A percentile compares a stretch with the other conserved stretches of the same genome.
phyloP scores from a whole-genome alignment of 2,888 invertebrate species.

The Drosophila pseudotalamancana region DNA sequence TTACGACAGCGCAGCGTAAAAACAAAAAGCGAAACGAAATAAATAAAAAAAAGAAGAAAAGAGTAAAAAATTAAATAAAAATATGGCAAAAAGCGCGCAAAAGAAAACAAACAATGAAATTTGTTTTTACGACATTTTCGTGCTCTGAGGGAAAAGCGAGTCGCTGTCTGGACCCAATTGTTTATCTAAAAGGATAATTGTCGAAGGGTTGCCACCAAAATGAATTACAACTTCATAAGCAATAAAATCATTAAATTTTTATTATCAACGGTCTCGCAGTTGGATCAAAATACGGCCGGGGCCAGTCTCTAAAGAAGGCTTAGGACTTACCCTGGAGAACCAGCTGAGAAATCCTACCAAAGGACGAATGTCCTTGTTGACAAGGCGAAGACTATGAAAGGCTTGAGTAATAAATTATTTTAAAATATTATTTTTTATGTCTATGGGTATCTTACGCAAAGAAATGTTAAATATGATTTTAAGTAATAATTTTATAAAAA shows the following conservation, averaged over 20 bases:
- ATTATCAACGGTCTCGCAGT: conserved; percentile 52
- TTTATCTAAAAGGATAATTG: conserved; percentile 77
- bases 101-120: conserved; percentile 71
- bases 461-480: no score
- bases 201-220: conserved; percentile 68
- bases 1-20: conserved; percentile 56
- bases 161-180: conserved; percentile 54
- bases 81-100: conserved; percentile 66
- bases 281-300: conserved; percentile 7
- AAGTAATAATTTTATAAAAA: no score
- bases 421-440: no score
- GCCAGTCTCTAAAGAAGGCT: conserved; percentile 41
- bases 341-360: neutral
- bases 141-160: conserved; percentile 42
- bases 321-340: conserved; percentile 1
- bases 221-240: conserved; percentile 78
- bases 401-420: no score
- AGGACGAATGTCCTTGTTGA: no score
- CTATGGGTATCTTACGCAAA: no score
- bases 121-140: conserved; percentile 56
- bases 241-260: conserved; percentile 78
- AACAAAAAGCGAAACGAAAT: conserved; percentile 26
- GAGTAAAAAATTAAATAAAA: conserved; percentile 47
- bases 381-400: neutral
- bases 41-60: conserved; percentile 39